Percentiles rank a stretch among this genome's conserved stretches.
Evolutionary conservation across 2,888 invertebrate genomes (phyloP).

Genomic region (Tipula helvola): DNA sequence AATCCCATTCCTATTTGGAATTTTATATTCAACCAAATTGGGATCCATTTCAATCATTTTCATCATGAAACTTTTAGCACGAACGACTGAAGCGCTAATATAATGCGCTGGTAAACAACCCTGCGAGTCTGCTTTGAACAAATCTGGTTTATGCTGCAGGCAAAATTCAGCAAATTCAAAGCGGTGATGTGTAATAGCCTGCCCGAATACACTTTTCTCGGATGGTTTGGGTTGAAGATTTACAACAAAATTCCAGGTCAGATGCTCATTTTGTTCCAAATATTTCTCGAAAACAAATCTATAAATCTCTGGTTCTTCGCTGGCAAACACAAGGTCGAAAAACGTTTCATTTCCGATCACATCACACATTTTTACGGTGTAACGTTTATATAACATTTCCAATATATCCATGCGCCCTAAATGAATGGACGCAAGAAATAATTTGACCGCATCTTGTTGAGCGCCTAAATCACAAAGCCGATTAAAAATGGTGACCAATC

Average conservation of each 20-base stretch:
- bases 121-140: neutral
- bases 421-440: neutral
- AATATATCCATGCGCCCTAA: neutral
- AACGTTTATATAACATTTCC: neutral
- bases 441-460: neutral
- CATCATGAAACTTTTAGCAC: neutral
- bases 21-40: neutral
- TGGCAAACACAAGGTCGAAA: neutral
- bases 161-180: neutral
- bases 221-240: neutral
- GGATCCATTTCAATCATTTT: neutral
- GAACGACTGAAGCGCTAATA: neutral
- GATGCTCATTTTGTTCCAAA: neutral
- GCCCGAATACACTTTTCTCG: neutral
- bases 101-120: neutral
- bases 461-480: neutral
- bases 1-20: neutral
- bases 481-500: neutral
- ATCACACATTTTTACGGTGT: neutral
- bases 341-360: neutral
- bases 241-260: neutral
- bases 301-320: neutral
- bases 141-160: neutral
- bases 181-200: neutral
- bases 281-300: neutral